These are phyloP conservation scores for Akabosia matsudoensis DNA, from an alignment of 1,140 invertebrate genomes.

Conservation along the genomic window DNA sequence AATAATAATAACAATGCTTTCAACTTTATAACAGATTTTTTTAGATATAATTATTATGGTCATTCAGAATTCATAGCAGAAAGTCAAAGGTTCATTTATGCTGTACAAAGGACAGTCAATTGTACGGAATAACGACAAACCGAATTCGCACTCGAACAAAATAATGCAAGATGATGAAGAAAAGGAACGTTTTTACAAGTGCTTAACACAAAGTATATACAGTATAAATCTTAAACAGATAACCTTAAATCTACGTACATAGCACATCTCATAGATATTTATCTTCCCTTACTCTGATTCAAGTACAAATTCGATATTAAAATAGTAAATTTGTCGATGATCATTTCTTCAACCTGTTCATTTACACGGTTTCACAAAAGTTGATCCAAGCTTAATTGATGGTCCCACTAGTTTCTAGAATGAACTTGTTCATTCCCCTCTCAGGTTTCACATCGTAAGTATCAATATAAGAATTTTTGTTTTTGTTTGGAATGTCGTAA, in stretches of 20 bases:
- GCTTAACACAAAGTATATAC: neutral
- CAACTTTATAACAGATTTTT: neutral
- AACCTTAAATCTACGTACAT: neutral
- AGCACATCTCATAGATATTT: neutral
- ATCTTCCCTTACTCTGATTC: no score
- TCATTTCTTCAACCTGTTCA: no score
- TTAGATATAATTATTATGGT: neutral
- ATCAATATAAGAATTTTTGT: no score
- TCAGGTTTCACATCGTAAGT: no score
- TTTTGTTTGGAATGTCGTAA: conserved; percentile 2
- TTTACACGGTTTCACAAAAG: no score
- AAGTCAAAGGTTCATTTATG: no score
- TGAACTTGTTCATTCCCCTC: neutral
- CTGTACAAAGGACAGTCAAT: no score
- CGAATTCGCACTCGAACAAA: neutral
- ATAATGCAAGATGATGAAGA: neutral
- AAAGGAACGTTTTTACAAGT: neutral
- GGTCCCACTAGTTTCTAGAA: neutral
- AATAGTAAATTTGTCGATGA: no score
- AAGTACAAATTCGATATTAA: no score
- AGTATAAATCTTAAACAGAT: no score
- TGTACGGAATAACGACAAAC: no score
- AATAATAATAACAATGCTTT: neutral
- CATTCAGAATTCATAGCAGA: neutral
- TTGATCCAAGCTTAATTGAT: neutral